These are phyloP conservation scores for Eumeta japonica DNA, from an alignment of 1,140 invertebrate genomes.

Conservation along the genomic window DNA sequence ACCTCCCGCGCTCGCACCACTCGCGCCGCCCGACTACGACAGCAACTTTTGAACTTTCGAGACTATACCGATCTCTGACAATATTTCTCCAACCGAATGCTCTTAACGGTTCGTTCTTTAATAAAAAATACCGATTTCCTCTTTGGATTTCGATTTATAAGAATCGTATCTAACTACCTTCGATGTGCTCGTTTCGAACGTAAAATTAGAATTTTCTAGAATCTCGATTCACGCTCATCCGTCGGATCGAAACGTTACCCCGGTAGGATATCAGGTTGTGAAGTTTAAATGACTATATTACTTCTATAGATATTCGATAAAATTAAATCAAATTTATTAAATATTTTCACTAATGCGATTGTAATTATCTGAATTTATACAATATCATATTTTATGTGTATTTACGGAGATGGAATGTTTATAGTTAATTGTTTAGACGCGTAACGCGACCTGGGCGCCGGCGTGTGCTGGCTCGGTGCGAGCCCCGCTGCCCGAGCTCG, in stretches of 20 bases:
- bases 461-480: constrained; percentile 31
- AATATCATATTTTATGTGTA: constrained; percentile 34
- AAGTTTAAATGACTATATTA: no score
- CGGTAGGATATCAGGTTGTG: no score
- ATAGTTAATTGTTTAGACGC: constrained; percentile 28
- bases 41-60: constrained; percentile 51
- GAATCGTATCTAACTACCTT: constrained; percentile 3
- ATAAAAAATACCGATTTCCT: constrained; percentile 9
- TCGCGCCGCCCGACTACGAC: constrained; percentile 64
- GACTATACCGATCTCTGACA: neutral
- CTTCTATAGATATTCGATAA: no score
- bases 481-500: constrained; percentile 25
- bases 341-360: no score
- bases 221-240: no score
- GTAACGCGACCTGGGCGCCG: constrained; percentile 32
- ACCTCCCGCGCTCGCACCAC: constrained; percentile 53
- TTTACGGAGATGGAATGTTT: constrained; percentile 21
- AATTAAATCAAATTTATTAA: no score
- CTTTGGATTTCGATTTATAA: neutral
- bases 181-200: constrained; percentile 20
- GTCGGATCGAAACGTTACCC: no score
- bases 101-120: constrained; percentile 11
- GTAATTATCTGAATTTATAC: no score
- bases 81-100: neutral
- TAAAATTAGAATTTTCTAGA: neutral